phyloP scores from a whole-genome alignment of 1,140 invertebrate species.

The Drosophila orena region DNA sequence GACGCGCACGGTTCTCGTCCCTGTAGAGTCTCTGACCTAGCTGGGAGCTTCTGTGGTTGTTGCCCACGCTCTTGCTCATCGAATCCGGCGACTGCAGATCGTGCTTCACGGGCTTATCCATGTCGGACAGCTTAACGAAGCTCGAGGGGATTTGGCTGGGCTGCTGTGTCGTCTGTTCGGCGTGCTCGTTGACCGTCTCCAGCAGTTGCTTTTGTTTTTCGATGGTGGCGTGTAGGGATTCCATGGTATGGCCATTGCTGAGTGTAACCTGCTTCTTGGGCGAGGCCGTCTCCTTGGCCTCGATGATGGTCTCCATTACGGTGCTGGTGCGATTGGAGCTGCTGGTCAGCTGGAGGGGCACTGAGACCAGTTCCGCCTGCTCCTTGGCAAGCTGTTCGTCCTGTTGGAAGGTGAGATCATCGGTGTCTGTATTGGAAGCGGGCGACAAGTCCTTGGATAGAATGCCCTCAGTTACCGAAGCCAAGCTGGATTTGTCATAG shows the following conservation, averaged over 20 bases:
- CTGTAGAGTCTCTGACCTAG: constrained; percentile 85
- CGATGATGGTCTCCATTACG: constrained; percentile 84
- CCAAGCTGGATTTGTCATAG: constrained; percentile 82
- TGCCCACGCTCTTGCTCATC: constrained; percentile 79
- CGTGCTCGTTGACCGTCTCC: constrained; percentile 80
- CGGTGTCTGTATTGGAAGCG: constrained; percentile 79
- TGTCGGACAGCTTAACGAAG: constrained; percentile 87
- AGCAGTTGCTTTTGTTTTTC: constrained; percentile 83
- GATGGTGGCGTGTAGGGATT: constrained; percentile 82
- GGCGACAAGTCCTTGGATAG: constrained; percentile 82
- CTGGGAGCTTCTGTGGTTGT: constrained; percentile 80
- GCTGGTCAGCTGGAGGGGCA: constrained; percentile 47
- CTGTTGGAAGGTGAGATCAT: constrained; percentile 84
- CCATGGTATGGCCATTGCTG: constrained; percentile 76
- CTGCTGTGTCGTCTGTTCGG: constrained; percentile 39
- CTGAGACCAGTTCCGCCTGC: constrained; percentile 48
- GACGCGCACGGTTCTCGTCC: constrained; percentile 87
- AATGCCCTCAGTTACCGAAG: constrained; percentile 77
- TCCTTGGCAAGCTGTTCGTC: constrained; percentile 72
- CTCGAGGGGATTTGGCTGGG: constrained; percentile 35
- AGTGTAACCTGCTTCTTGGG: constrained; percentile 69
- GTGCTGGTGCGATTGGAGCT: constrained; percentile 68
- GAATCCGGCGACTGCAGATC: constrained; percentile 77
- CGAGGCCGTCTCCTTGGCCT: constrained; percentile 81
- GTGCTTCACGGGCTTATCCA: constrained; percentile 86